Conservation (phyloP, 2,113 vertebrate species). For the Anthoscopus minutus region DNA sequence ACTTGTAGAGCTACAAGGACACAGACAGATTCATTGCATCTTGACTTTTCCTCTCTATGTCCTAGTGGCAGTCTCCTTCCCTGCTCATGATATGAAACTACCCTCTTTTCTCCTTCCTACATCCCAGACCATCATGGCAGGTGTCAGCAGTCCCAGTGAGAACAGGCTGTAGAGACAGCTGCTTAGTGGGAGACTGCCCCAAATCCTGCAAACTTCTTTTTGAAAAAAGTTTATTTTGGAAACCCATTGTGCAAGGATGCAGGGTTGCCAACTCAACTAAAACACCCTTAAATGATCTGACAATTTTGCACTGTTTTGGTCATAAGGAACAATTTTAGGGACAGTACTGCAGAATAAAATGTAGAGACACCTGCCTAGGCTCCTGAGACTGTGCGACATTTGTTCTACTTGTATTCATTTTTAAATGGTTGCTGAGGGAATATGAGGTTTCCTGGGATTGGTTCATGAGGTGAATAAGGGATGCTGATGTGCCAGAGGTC, state of each 20-base stretch:
- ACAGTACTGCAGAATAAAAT: not conserved
- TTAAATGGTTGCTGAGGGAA: not conserved
- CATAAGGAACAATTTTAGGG: not conserved
- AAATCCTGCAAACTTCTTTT: not conserved
- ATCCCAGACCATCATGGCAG: not conserved
- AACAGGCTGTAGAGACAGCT: not conserved
- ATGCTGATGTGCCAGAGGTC: not conserved
- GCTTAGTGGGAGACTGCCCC: not conserved
- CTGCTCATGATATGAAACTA: not conserved
- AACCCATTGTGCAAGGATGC: not conserved
- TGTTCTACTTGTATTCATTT: not conserved
- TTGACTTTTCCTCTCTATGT: not conserved
- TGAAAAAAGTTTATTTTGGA: not conserved
- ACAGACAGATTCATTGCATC: not conserved
- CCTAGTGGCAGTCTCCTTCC: not conserved
- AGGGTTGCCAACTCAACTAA: not conserved
- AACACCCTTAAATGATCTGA: not conserved
- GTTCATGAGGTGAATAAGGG: not conserved
- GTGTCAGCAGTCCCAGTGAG: not conserved
- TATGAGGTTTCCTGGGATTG: not conserved
- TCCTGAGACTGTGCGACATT: not conserved
- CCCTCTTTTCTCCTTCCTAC: not conserved
- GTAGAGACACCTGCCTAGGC: not conserved
- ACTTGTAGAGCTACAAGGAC: not conserved
- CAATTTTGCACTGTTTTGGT: not conserved